Percentiles rank a stretch among this genome's conserved stretches.
These are phyloP conservation scores for Palythoa grandiflora DNA, from an alignment of 92 coral and sea anemone species.

Conservation along the genomic window DNA sequence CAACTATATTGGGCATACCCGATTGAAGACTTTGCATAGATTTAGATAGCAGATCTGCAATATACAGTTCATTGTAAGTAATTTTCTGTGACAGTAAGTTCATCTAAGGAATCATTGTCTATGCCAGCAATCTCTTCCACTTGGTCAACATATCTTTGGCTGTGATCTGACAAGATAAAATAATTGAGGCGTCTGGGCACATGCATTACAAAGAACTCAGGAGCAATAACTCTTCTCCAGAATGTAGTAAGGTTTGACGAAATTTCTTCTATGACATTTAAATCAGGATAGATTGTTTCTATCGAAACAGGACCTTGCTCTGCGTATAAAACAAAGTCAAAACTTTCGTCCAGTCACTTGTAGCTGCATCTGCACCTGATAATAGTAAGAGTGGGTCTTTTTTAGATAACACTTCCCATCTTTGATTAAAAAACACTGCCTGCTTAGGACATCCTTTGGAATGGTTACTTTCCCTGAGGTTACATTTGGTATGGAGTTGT, in stretches of 20 bases:
- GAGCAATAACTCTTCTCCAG: slow-evolving; percentile 60
- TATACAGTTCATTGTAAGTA: slow-evolving; percentile 29
- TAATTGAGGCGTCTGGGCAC: slow-evolving; percentile 60
- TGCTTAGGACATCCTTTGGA: slow-evolving; percentile 23
- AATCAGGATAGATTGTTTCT: slow-evolving; percentile 39
- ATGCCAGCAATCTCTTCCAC: slow-evolving; percentile 39
- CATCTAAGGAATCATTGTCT: slow-evolving; percentile 39
- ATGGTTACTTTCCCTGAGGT: slow-evolving; percentile 11
- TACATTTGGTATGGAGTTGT: slow-evolving; percentile 48
- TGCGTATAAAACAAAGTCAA: slow-evolving; percentile 64
- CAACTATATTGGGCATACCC: slow-evolving; percentile 18
- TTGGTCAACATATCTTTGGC: slow-evolving; percentile 23
- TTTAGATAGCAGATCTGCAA: slow-evolving; percentile 24
- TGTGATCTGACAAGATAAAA: slow-evolving; percentile 31
- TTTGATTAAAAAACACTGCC: slow-evolving; percentile 22
- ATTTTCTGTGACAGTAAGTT: slow-evolving; percentile 17
- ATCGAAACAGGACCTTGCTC: no score
- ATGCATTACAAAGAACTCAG: slow-evolving; percentile 64
- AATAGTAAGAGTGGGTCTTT: slow-evolving; percentile 41
- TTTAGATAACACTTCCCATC: slow-evolving; percentile 58
- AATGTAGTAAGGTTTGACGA: slow-evolving; percentile 33
- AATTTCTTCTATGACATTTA: slow-evolving; percentile 53
- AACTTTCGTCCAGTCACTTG: slow-evolving; percentile 57
- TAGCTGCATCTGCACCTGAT: slow-evolving; percentile 61
- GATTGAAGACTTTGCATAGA: background rate